Base-by-base conservation (phyloP, 2,113 vertebrate species). In the Chrysochloris asiatica region DNA sequence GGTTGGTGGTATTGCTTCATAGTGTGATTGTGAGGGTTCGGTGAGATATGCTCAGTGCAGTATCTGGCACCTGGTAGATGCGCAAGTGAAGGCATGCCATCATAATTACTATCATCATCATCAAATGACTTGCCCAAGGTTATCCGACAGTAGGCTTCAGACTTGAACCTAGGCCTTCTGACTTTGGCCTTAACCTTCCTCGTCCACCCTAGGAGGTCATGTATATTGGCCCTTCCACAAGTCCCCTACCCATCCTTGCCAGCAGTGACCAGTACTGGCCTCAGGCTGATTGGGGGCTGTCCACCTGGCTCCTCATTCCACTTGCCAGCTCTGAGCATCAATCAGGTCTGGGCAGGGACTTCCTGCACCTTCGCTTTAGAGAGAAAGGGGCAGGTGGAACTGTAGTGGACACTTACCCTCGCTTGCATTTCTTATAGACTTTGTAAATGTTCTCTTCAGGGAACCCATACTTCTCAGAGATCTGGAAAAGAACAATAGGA, bases 371-470 rank as follows among this genome's bases (percentile, higher is more conserved):
- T 1, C 4, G 1, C 17, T 14, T 54, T 2, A 19, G 41, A 36
- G 63, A 48, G 56, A n/a, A 45, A 21, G 13, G 11, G 16, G 67
- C 33, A 3, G 36, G 30, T 33, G n/a, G 80, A 54, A 47, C 43
- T 11, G 14, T 16, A 17, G 38, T 0, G 19, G 67, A 36, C 4
- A 96, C 99, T 99, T 97, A 99, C 99, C 99, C 99, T 97, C 99
- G 98, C 97, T 99, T 99, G 98, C 99, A 99, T 93, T 99, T 99
- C 97, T 99, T 99, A 98, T 99, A 99, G 97, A 99, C 98, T 98
- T 99, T 99, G 95, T 98, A 98, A 95, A 99, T 99, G 96, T 98
- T 98, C 96, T 99, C 99, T 96, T 98, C 98, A 52, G 98, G 98
- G 95, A 99, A 95, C n/a, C 98, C 98, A 0, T 99, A 99, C 97